Percentiles rank a stretch among this genome's conserved stretches.
These are phyloP conservation scores for Pollenia labialis DNA, from an alignment of 2,888 invertebrate genomes.

Conservation along the genomic window DNA sequence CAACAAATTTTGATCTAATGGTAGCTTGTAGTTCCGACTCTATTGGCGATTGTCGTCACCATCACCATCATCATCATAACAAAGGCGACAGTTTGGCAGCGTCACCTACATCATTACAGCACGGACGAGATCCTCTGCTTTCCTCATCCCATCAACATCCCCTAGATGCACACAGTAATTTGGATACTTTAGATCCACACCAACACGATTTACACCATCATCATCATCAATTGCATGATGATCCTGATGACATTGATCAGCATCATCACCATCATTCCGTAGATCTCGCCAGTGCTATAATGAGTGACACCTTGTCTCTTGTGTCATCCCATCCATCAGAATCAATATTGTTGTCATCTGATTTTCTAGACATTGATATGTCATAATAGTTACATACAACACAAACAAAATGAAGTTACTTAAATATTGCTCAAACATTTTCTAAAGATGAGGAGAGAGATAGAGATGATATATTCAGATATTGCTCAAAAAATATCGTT, in stretches of 20 bases:
- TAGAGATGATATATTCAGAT: not conserved
- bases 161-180: conserved; percentile 70
- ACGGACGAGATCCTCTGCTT: conserved; percentile 81
- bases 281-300: conserved; percentile 81
- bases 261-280: conserved; percentile 77
- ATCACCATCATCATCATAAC: conserved; percentile 61
- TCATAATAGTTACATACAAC: conserved; percentile 81
- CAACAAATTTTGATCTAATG: conserved; percentile 63
- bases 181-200: conserved; percentile 71
- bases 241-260: conserved; percentile 72
- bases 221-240: conserved; percentile 67
- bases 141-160: conserved; percentile 80
- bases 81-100: conserved; percentile 73
- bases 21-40: conserved; percentile 68
- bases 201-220: conserved; percentile 74
- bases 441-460: not conserved
- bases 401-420: conserved; percentile 30
- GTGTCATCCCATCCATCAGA: conserved; percentile 80
- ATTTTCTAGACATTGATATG: conserved; percentile 85
- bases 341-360: conserved; percentile 85
- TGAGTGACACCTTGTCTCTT: conserved; percentile 84
- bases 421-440: conserved; percentile 48
- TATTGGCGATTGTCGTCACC: conserved; percentile 72
- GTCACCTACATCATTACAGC: conserved; percentile 74
- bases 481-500: conserved; percentile 50